Base-by-base conservation (phyloP, 2,113 vertebrate species). In the Ammospiza caudacuta region DNA sequence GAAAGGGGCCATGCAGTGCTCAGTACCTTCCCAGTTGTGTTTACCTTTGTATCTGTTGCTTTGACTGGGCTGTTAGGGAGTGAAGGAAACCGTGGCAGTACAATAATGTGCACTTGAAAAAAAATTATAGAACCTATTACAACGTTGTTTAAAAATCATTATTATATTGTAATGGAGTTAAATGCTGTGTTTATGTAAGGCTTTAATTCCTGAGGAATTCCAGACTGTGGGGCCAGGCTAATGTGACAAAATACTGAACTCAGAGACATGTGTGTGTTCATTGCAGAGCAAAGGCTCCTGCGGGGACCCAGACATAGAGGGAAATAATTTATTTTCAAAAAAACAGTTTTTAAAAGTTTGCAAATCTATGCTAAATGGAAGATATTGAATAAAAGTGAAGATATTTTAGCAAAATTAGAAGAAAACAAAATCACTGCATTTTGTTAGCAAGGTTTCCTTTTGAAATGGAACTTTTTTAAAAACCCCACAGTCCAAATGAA, bases 141-240 rank as follows among this genome's bases (percentile, higher is more conserved):
- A 95, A 94, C 87, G 49, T 92, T 94, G 90, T 97, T 97, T 97
- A 83, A 95, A 97, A 97, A 86, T 90, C 90, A 88, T 90, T 96
- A 95, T 97, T 91, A 31, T 49, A 35, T 90, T 54, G 46, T 64
- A 93, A 64, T 81, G 20, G 91, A 89, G 81, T 79, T 91, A 91
- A 84, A 85, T 63, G 63, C 29, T 91, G 47, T 92, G 90, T 95
- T 95, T 97, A 86, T 54, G 69, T 85, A 83, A 90, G 76, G 23
- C 75, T 72, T 94, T 92, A 90, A 94, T 86, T 97, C 83, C 64
- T 61, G 54, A 93, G 72, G 93, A 87, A 87, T 90, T 93, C 76
- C 93, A 92, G 87, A 61, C 85, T 43, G 14, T 78, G 83, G 52
- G 91, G 88, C 83, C 76, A 68, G 59, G 62, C 57, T 51, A 27